phyloP scores from a whole-genome alignment of 2,113 vertebrate genomes.

The Podiceps cristatus region DNA sequence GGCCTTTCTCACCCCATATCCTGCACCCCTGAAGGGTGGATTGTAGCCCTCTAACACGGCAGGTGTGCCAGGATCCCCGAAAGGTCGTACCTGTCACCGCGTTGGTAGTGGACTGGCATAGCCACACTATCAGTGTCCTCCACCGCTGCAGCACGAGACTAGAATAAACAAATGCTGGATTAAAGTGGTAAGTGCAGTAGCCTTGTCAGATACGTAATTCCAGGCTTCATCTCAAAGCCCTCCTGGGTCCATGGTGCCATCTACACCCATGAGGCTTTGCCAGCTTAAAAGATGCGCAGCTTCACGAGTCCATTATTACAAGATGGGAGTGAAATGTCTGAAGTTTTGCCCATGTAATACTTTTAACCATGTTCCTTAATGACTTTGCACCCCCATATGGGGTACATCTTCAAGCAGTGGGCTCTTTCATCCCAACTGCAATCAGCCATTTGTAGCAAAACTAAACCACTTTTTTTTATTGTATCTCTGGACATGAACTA shows the following conservation, averaged over 20 bases:
- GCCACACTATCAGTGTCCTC: not conserved
- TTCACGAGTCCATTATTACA: not conserved
- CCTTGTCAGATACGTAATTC: not conserved
- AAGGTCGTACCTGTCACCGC: not conserved
- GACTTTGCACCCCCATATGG: not conserved
- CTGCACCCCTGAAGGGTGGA: not conserved
- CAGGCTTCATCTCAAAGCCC: not conserved
- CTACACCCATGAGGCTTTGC: not conserved
- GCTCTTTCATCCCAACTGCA: not conserved
- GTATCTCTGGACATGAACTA: not conserved
- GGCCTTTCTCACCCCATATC: not conserved
- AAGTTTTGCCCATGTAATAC: not conserved
- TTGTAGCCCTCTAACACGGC: not conserved
- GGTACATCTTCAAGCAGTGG: not conserved
- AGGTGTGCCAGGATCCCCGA: not conserved
- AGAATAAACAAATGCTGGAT: not conserved
- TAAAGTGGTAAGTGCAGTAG: not conserved
- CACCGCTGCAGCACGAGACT: not conserved
- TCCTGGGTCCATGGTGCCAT: not conserved
- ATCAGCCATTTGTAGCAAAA: not conserved
- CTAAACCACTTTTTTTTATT: not conserved
- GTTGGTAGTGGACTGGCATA: not conserved
- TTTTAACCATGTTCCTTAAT: not conserved
- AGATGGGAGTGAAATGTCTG: not conserved
- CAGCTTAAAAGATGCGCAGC: not conserved